Evolutionary conservation across 2,888 invertebrate genomes (phyloP).

Genomic region (Leptopilina drosophilae): DNA sequence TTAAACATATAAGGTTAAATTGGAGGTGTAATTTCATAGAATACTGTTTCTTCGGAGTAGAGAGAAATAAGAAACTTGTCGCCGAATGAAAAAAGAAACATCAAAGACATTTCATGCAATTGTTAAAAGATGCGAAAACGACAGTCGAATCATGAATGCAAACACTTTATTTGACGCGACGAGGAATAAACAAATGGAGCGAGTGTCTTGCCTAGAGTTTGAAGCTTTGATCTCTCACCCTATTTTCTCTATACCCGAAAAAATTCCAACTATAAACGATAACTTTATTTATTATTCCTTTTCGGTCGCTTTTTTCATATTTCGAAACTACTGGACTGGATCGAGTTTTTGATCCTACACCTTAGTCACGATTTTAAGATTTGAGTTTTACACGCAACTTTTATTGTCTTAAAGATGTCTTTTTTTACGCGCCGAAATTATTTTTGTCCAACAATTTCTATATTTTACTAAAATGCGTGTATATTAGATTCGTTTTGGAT

Average conservation of each 20-base stretch:
- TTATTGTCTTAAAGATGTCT: too few relatives aligned
- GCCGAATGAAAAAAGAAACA: background rate
- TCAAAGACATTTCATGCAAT: slow-evolving; percentile 3
- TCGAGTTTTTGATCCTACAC: too few relatives aligned
- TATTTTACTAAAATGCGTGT: too few relatives aligned
- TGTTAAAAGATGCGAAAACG: slow-evolving; percentile 48
- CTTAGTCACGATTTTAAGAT: too few relatives aligned
- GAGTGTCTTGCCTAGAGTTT: slow-evolving; percentile 42
- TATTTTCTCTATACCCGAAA: slow-evolving; percentile 65
- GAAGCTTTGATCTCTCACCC: slow-evolving; percentile 68
- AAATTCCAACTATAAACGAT: slow-evolving; percentile 83
- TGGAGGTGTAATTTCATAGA: too few relatives aligned
- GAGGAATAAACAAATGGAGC: slow-evolving; percentile 55
- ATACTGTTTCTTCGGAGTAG: too few relatives aligned
- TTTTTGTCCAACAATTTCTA: too few relatives aligned
- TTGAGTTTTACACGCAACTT: too few relatives aligned
- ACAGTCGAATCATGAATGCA: slow-evolving; percentile 57
- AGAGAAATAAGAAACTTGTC: slow-evolving; percentile 5
- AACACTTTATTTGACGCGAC: slow-evolving; percentile 58
- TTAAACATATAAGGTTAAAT: too few relatives aligned
- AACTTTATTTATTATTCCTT: slow-evolving; percentile 82
- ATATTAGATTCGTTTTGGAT: too few relatives aligned
- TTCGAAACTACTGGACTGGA: too few relatives aligned
- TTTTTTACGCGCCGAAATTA: too few relatives aligned
- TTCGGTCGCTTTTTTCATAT: slow-evolving; percentile 70